Evolutionary conservation across 2,888 invertebrate species (phyloP), one percentile per base, ranked within the genome.

Genomic region (Macrosiphum euphorbiae): DNA sequence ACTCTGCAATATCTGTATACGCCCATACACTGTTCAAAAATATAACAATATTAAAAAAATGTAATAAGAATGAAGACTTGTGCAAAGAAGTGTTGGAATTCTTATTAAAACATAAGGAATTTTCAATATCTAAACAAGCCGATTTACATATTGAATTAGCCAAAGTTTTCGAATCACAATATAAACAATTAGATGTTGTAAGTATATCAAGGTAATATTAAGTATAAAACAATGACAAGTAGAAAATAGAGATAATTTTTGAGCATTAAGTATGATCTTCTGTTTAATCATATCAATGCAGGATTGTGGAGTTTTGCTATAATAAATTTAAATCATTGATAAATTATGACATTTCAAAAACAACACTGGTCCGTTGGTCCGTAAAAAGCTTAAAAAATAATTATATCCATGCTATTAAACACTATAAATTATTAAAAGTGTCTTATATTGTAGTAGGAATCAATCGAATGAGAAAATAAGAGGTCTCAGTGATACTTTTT

Each of bases 141-240:
- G 95, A 96, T 3, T 97, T 96, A 97, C 97, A 96, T 95, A 96
- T 97, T 52, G 96, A 97, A 95, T 96, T 97, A 94, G 96, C 97
- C 0, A 96, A 97, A 0, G 97, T 97, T 95, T 95, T 97, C 50
- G 96, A 97, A 92, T 96, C 96, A 94, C 96, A 96, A 95, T 95
- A 96, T 58, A 96, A 96, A 95, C 95, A 94, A 61, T 78, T 92
- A 91, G 55, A 90, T 92, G 67, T 85, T 90, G 95, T 94, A 41
- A 92, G 90, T 94, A 90, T 86, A 86, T 47, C 20, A 16, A 91
- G 5, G 26, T 93, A 44, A 44, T 89, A 89, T 50, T 87, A 84
- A 86, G 47, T 47, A 50, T 87, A 50, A 91, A 58, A 67, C 13
- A 67, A 78, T 16, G 1, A 35, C 8, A 78, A 7, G 20, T 1